Percentiles rank a stretch among this genome's conserved stretches.
These are phyloP conservation scores for Hyalella azteca DNA, from an alignment of 2,888 invertebrate genomes.

Conservation along the genomic window DNA sequence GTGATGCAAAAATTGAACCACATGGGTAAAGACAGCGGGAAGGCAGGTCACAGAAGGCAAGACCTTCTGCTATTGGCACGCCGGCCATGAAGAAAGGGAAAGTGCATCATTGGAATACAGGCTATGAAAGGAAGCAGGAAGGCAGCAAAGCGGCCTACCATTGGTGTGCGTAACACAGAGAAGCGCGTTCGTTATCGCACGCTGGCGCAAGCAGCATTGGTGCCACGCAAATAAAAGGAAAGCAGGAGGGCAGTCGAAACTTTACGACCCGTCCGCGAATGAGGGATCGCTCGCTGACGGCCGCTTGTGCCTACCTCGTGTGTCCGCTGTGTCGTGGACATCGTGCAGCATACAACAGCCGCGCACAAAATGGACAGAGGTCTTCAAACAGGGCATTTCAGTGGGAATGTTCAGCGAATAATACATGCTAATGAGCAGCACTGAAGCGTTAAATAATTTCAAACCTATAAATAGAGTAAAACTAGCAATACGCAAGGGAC, in stretches of 20 bases:
- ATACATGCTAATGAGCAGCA: too few relatives aligned
- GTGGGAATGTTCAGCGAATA: too few relatives aligned
- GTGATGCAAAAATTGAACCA: too few relatives aligned
- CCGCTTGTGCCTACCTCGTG: not conserved
- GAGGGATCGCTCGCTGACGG: not conserved
- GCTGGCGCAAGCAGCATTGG: slow-evolving; percentile 23
- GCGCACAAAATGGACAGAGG: too few relatives aligned
- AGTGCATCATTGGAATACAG: slow-evolving; percentile 10
- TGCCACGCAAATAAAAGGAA: slow-evolving; percentile 30
- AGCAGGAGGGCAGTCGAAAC: slow-evolving; percentile 8
- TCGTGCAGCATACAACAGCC: too few relatives aligned
- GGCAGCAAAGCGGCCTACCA: not conserved
- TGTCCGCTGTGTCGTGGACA: too few relatives aligned
- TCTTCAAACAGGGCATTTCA: too few relatives aligned
- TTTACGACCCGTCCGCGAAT: slow-evolving; percentile 34
- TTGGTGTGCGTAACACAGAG: not conserved
- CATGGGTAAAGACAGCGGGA: too few relatives aligned
- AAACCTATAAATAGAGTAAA: too few relatives aligned
- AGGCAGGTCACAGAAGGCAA: too few relatives aligned
- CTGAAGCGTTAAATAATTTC: too few relatives aligned
- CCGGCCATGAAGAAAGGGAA: not conserved
- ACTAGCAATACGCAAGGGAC: too few relatives aligned
- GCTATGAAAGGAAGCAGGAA: not conserved
- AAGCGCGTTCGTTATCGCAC: not conserved
- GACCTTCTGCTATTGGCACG: not conserved